These are phyloP conservation scores for Ochropleura plecta DNA, from an alignment of 2,888 invertebrate genomes.

Conservation along the genomic window DNA sequence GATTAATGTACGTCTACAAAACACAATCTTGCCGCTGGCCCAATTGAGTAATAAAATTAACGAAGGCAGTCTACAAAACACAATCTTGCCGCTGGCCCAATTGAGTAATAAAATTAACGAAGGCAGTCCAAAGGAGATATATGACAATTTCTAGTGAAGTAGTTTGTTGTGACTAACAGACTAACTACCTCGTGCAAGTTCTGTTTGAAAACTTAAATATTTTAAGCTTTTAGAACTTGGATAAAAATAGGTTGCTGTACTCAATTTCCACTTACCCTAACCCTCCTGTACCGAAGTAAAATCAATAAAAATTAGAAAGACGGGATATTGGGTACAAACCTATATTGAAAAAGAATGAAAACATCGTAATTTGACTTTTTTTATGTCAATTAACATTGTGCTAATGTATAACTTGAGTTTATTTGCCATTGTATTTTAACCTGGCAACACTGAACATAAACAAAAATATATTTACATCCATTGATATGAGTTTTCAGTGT, in stretches of 20 bases:
- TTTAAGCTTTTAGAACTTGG: conserved; percentile 33
- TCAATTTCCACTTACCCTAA: conserved; percentile 17
- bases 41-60: not conserved
- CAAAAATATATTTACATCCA: not conserved
- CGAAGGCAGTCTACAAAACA: not conserved
- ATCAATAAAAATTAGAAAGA: not conserved
- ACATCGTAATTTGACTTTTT: conserved; percentile 34
- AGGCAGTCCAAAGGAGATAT: conserved; percentile 10
- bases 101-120: not conserved
- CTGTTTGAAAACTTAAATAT: conserved; percentile 43
- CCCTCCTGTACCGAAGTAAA: not conserved
- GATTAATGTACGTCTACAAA: not conserved
- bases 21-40: not conserved
- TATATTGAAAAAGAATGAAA: not conserved
- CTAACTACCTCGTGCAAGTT: conserved; percentile 44
- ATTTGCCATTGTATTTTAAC: conserved; percentile 27
- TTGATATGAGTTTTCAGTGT: conserved; percentile 2
- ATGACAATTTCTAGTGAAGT: conserved; percentile 59
- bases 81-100: not conserved
- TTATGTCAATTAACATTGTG: conserved; percentile 48
- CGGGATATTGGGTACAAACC: conserved; percentile 18
- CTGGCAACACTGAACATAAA: conserved; percentile 25
- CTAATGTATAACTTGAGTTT: conserved; percentile 37
- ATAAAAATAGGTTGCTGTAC: conserved; percentile 10
- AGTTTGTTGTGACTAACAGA: conserved; percentile 58